Evolutionary conservation across 2,797 vertebrate species (phyloP), one percentile per base, ranked within the genome.

Genomic region (Typhlichthys eigenmanni): DNA sequence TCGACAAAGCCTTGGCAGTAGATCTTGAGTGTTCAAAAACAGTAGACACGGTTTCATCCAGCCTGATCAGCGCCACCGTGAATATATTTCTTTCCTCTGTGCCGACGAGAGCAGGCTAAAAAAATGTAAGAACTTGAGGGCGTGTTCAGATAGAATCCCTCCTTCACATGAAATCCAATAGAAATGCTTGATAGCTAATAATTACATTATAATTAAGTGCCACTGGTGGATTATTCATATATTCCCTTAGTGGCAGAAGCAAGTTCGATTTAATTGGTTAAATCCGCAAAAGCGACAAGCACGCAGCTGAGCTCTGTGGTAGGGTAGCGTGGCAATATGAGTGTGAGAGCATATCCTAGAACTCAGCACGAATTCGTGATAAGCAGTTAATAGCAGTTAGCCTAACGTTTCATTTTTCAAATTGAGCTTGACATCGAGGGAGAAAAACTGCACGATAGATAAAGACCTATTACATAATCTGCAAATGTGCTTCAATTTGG

Each of bases 111-210:
- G 12, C 61, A 50, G 63, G 60, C 57, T 54, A 5, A 61, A 64
- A 68, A 43, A 24, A 34, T 48, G 0, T 4, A 24, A 24, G 24
- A 71, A 62, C 58, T 67, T 6, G 79, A 78, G 83, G 92, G 92
- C 88, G 91, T 89, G 87, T 75, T 85, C 79, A 65, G 55, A 64
- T 17, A 38, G 47, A 49, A 84, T 19, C 72, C 80, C 83, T 86
- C 79, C 87, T 86, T 78, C 81, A 19, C n/a, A 64, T 32, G 47
- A 75, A 71, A 79, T 60, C 68, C 67, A 60, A 81, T 49, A 67
- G 60, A 74, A 79, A 73, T 48, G 38, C 61, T 47, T 64, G 24
- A 29, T 76, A 80, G 49, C 74, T 74, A 17, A 59, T 58, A 75
- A 78, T 79, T 73, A 70, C 80, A 78, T 81, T 78, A 72, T 57